These are phyloP conservation scores for Heliconius aoede DNA, from an alignment of 2,888 invertebrate species.

Conservation along the genomic window DNA sequence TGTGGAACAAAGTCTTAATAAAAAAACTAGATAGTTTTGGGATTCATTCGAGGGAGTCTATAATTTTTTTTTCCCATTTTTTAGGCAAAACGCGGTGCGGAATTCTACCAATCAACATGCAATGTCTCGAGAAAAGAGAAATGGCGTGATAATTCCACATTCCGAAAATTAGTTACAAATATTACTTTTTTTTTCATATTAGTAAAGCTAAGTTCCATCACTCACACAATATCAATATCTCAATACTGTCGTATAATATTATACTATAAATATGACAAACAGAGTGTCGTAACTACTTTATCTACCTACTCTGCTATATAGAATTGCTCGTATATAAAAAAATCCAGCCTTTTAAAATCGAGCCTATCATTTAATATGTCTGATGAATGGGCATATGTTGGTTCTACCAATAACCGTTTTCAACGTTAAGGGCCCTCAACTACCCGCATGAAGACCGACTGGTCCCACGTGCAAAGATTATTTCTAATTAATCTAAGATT, in stretches of 20 bases:
- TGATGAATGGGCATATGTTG: neutral
- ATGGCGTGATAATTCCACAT: no score
- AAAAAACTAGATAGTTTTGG: neutral
- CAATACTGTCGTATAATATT: no score
- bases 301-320: no score
- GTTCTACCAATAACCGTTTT: constrained; percentile 15
- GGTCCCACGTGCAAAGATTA: constrained; percentile 11
- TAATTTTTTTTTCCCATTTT: neutral
- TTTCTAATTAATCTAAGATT: constrained; percentile 13
- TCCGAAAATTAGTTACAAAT: no score
- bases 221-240: neutral
- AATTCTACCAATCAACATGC: neutral
- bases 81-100: neutral
- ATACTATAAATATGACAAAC: neutral
- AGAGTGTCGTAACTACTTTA: neutral
- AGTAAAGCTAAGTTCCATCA: no score
- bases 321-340: no score
- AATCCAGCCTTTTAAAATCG: neutral
- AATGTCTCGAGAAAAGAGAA: neutral
- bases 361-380: neutral
- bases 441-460: neutral
- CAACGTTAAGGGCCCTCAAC: neutral
- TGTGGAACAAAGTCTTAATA: no score
- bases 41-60: neutral
- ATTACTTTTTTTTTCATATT: no score